Evolutionary conservation across 2,888 invertebrate species (phyloP), one percentile per base, ranked within the genome.

Genomic region (Troides aeacus): DNA sequence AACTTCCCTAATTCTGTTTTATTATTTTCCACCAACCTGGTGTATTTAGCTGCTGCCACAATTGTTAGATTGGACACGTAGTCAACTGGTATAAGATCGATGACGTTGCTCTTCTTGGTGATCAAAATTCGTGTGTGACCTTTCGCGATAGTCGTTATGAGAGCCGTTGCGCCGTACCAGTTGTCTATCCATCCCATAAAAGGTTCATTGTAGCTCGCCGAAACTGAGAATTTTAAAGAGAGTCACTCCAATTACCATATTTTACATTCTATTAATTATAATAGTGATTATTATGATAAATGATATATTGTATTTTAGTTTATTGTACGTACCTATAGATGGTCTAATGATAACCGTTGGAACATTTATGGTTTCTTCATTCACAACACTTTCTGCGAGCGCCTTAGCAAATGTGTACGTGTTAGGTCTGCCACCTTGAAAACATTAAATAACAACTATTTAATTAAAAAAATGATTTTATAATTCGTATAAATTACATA

Each of bases 121-220:
- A 95, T 90, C 93, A 97, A 94, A 62, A 96, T 95, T 72, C 97
- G 94, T 86, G 95, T 94, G 65, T 94, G 81, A 62, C 95, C 95
- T 81, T 94, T 94, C 71, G 93, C 94, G 36, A 94, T 92, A 56
- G 94, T 94, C 72, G 96, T 90, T 89, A 95, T 90, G 46, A 94
- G 88, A 81, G 94, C 94, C 64, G 96, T 95, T n/a, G 95, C 96
- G 50, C 98, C 98, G 83, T 96, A 97, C 91, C 96, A 95, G 85
- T 97, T 98, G 85, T 98, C 98, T 72, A 98, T 94, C 99, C 99
- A 99, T 63, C 97, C 97, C 78, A 95, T 94, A 71, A 95, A 85
- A 0, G 96, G 96, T 79, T 96, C 96, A 71, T 93, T 62, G n/a
- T 61, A 36, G 61, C 71, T 71, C 10, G 74, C 71, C 3, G 70